Evolutionary conservation across 2,888 invertebrate genomes (phyloP), one percentile per base, ranked within the genome.

Genomic region (Diloba caeruleocephala): DNA sequence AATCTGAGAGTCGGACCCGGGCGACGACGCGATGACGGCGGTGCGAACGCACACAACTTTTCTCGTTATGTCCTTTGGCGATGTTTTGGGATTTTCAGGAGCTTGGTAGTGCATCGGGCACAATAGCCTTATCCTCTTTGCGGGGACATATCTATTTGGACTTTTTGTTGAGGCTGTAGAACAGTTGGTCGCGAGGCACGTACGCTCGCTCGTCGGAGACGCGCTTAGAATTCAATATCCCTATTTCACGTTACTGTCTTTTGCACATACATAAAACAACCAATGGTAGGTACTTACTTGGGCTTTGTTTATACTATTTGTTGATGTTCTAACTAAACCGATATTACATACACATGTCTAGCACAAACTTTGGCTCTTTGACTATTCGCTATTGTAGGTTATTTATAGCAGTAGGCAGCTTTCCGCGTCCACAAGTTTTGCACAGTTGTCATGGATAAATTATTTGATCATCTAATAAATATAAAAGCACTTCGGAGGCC

Each of bases 181-280:
- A 79, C 82, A 81, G 84, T 82, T 80, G 86, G 84, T 85, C 84
- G 84, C 77, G 76, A 46, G 72, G 76, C 90, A 90, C 90, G 91
- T 91, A 84, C 87, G 70, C 76, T 82, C 79, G 80, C 82, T 82
- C 81, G 78, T 75, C 76, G 79, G 53, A 75, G 77, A 89, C 88
- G 85, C 88, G 88, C 82, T 83, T 81, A 76, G 90, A 90, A 90
- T 90, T 89, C 88, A 89, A 89, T 91, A 88, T 87, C 78, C 79
- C 78, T 81, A 82, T 82, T 90, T 84, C 78, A 81, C 79, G 80
- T 82, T 76, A 77, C 80, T 84, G 76, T 82, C 80, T 83, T 84
- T 79, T 79, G 73, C 80, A 81, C 80, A 66, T 74, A 82, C 71
- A 76, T 82, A 85, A 82, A 85, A 86, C 79, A 85, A 82, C 80